phyloP scores from a whole-genome alignment of 1,140 invertebrate genomes.

The Drosophila aff. region DNA sequence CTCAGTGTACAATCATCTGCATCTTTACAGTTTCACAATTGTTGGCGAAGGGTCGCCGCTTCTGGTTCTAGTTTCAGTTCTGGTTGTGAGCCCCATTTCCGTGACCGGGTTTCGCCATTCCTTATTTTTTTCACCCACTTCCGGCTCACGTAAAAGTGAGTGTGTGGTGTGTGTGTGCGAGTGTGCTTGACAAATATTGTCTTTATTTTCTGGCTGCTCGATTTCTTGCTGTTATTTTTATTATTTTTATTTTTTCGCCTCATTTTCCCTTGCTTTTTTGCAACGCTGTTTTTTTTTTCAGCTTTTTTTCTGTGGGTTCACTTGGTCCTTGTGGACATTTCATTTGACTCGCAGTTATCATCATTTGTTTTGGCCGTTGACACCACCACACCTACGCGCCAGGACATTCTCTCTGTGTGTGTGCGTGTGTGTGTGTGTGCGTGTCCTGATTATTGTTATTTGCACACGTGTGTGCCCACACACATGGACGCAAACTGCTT shows the following conservation, averaged over 20 bases:
- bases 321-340: constrained; percentile 61
- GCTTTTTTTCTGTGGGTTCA: constrained; percentile 8
- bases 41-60: constrained; percentile 5
- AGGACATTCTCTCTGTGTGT: neutral
- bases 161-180: constrained; percentile 5
- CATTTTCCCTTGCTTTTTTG: constrained; percentile 10
- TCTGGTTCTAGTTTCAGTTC: constrained; percentile 7
- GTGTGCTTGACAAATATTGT: constrained; percentile 66
- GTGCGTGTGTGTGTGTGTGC: constrained; percentile 9
- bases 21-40: constrained; percentile 24
- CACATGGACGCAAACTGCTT: constrained; percentile 40
- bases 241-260: constrained; percentile 39
- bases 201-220: constrained; percentile 67
- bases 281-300: neutral
- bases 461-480: constrained; percentile 56
- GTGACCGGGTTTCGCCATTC: constrained; percentile 6
- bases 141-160: constrained; percentile 7
- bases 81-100: constrained; percentile 24
- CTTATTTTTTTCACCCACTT: constrained; percentile 23
- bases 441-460: constrained; percentile 62
- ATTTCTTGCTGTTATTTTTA: constrained; percentile 67
- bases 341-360: constrained; percentile 77
- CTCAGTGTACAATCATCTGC: constrained; percentile 13
- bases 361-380: constrained; percentile 79
- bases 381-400: constrained; percentile 48